A percentile compares a stretch with the other conserved stretches of the same genome.
Conservation (phyloP, 2,113 vertebrate species). For the Tricholaema leucomelas region DNA sequence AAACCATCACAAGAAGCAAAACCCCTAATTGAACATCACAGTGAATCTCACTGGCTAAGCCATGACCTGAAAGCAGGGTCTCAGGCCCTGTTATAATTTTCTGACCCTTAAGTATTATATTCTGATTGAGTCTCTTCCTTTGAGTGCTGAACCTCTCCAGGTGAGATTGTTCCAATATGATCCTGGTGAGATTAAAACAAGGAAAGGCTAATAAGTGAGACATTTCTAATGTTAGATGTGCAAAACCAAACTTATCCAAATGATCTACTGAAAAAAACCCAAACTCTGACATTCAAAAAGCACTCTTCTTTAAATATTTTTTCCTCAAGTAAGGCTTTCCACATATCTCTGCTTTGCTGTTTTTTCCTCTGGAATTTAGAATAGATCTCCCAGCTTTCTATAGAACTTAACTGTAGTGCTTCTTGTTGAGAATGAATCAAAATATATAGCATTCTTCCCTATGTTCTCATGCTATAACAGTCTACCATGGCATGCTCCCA, state of each 20-base stretch:
- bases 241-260: background rate
- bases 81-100: background rate
- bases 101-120: background rate
- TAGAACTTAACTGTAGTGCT: background rate
- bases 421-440: background rate
- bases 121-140: background rate
- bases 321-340: background rate
- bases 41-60: background rate
- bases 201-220: background rate
- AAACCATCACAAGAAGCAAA: background rate
- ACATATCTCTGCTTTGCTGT: background rate
- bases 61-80: background rate
- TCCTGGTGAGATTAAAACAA: background rate
- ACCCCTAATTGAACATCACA: background rate
- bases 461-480: slow-evolving; percentile 10
- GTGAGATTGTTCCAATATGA: background rate
- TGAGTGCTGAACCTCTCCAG: background rate
- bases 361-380: background rate
- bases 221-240: background rate
- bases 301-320: background rate
- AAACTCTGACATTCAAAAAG: background rate
- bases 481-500: background rate
- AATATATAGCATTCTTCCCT: background rate
- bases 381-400: background rate
- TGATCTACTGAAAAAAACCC: background rate